These are phyloP conservation scores for Trigoniulus corallinus DNA, from an alignment of 1,140 invertebrate species.

Conservation along the genomic window DNA sequence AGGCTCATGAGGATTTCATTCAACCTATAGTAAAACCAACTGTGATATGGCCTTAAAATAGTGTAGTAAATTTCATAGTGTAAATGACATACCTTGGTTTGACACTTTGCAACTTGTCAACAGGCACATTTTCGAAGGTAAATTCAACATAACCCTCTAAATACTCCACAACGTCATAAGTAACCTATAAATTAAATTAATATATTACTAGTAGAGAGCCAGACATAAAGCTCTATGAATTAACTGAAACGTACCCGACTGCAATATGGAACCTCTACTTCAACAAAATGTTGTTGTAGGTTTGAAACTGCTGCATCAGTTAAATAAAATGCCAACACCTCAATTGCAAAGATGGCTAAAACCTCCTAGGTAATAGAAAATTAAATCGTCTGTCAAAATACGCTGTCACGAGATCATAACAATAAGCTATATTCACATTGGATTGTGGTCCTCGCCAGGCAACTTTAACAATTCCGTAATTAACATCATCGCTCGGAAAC, in stretches of 20 bases:
- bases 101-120: constrained; percentile 42
- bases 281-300: constrained; percentile 65
- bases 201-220: too few species aligned
- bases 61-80: background rate
- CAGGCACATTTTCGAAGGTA: constrained; percentile 57
- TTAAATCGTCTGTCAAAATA: constrained; percentile 1
- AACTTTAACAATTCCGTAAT: constrained; percentile 59
- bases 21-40: too few species aligned
- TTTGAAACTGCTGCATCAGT: constrained; percentile 68
- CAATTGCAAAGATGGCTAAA: constrained; percentile 35
- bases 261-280: constrained; percentile 61
- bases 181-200: constrained; percentile 33
- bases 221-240: constrained; percentile 4
- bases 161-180: constrained; percentile 50
- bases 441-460: constrained; percentile 63
- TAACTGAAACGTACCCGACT: constrained; percentile 44
- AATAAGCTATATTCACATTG: constrained; percentile 16
- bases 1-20: too few species aligned
- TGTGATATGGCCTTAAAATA: background rate
- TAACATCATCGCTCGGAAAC: constrained; percentile 73
- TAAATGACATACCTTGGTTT: constrained; percentile 31
- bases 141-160: constrained; percentile 47
- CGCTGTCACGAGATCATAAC: background rate
- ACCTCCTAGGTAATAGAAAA: too few species aligned
- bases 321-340: constrained; percentile 64